Evolutionary conservation across 2,888 invertebrate genomes (phyloP).

Genomic region (Pristionchus exspectatus): DNA sequence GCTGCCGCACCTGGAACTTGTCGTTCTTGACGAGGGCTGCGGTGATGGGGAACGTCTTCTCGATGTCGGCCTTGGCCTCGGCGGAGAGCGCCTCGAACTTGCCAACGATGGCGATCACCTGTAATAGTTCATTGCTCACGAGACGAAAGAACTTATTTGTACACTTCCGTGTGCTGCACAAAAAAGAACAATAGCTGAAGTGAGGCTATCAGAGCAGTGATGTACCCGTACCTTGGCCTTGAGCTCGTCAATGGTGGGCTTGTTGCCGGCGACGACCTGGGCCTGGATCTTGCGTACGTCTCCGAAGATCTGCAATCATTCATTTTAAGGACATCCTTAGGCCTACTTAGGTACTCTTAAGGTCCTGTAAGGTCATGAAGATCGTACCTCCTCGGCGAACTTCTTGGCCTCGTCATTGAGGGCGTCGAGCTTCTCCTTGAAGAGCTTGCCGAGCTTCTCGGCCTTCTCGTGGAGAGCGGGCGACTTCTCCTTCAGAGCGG

Average conservation of each 20-base stretch:
- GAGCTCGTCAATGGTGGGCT: slow-evolving; percentile 57
- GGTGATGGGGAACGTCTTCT: slow-evolving; percentile 61
- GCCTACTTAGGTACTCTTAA: background rate
- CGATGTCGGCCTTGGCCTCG: slow-evolving; percentile 59
- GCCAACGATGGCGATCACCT: slow-evolving; percentile 45
- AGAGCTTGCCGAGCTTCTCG: slow-evolving; percentile 66
- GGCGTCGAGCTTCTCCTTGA: slow-evolving; percentile 65
- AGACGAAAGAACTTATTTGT: no score
- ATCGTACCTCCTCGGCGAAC: slow-evolving; percentile 67
- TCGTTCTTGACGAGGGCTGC: slow-evolving; percentile 57
- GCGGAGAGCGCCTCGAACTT: slow-evolving; percentile 59
- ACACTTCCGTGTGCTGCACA: no score
- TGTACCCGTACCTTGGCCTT: slow-evolving; percentile 51
- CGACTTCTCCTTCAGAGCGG: slow-evolving; percentile 74
- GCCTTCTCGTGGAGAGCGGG: slow-evolving; percentile 74
- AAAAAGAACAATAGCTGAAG: no score
- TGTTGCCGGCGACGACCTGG: slow-evolving; percentile 56
- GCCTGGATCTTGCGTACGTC: slow-evolving; percentile 57
- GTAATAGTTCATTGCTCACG: no score
- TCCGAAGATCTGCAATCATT: slow-evolving; percentile 54
- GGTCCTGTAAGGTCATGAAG: background rate
- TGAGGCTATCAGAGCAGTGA: background rate
- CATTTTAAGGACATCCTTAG: background rate
- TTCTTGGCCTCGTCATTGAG: slow-evolving; percentile 64
- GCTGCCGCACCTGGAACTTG: slow-evolving; percentile 50